Conservation (phyloP, 2,888 invertebrate genomes). For the Stomorhina lunata region DNA sequence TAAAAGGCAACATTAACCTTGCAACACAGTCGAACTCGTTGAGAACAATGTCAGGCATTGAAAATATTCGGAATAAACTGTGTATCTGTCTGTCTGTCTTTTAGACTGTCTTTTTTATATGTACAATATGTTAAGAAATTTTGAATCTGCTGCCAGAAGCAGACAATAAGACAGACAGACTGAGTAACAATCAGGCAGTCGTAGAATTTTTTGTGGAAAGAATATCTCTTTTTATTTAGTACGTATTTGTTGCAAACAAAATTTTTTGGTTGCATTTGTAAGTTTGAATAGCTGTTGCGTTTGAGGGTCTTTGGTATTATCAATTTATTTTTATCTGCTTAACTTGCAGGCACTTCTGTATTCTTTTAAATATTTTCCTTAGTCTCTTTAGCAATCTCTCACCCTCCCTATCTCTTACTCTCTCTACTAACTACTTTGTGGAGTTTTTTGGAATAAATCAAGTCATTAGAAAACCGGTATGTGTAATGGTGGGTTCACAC, state of each 20-base stretch:
- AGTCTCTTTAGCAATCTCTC: too few species aligned
- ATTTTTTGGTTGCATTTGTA: not conserved
- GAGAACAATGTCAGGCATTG: not conserved
- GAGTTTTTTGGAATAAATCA: too few species aligned
- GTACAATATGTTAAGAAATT: conserved; percentile 1
- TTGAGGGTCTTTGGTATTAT: conserved; percentile 27
- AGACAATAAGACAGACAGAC: not conserved
- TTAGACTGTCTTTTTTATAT: not conserved
- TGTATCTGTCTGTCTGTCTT: not conserved
- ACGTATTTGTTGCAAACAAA: not conserved
- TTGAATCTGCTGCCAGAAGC: not conserved
- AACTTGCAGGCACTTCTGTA: conserved; percentile 66
- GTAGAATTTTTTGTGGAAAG: too few species aligned
- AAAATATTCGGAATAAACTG: too few species aligned
- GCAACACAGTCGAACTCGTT: not conserved
- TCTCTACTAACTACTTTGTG: too few species aligned
- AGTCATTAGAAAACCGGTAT: too few species aligned
- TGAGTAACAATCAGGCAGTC: not conserved
- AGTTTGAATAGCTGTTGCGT: too few species aligned
- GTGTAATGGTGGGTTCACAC: too few species aligned
- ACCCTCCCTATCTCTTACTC: too few species aligned
- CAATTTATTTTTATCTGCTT: conserved; percentile 61
- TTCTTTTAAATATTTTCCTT: not conserved
- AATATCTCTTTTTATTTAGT: not conserved
- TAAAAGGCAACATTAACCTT: not conserved